phyloP scores from a whole-genome alignment of 2,113 vertebrate genomes.

The Camelus bactrianus region DNA sequence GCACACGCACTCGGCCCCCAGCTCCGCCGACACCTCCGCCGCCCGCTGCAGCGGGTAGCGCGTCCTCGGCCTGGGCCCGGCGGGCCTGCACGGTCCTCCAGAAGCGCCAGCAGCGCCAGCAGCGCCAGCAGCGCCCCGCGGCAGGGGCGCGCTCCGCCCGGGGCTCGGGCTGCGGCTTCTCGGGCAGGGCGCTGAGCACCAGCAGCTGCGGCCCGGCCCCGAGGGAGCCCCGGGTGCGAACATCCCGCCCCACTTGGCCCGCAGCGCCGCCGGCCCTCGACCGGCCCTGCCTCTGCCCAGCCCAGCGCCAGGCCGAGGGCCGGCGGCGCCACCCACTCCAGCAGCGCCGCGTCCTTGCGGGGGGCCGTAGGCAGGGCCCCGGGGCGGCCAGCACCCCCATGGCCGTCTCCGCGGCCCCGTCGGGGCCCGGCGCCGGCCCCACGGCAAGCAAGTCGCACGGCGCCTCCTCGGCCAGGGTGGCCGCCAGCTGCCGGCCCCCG shows the following conservation, averaged over 20 bases:
- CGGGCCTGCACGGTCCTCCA: slow-evolving; percentile 92
- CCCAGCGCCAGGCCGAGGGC: slow-evolving; percentile 85
- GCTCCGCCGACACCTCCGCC: slow-evolving; percentile 86
- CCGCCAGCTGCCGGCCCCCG: slow-evolving; percentile 73
- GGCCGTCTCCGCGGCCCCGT: slow-evolving; percentile 81
- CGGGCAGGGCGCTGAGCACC: slow-evolving; percentile 90
- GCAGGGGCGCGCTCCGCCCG: background rate
- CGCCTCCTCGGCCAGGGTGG: slow-evolving; percentile 74
- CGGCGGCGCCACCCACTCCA: slow-evolving; percentile 76
- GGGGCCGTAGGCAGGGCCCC: slow-evolving; percentile 81
- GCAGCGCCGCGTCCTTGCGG: slow-evolving; percentile 72
- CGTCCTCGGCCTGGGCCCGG: slow-evolving; percentile 87
- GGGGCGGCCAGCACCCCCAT: slow-evolving; percentile 89
- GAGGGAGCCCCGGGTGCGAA: slow-evolving; percentile 34
- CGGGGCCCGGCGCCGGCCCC: background rate
- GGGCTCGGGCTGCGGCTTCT: slow-evolving; percentile 84
- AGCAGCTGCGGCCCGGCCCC: slow-evolving; percentile 81
- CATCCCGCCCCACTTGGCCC: slow-evolving; percentile 85
- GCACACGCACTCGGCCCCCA: slow-evolving; percentile 56
- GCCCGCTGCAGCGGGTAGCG: slow-evolving; percentile 93
- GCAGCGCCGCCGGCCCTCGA: slow-evolving; percentile 70
- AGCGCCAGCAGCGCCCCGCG: slow-evolving; percentile 86
- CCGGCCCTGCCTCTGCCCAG: slow-evolving; percentile 68
- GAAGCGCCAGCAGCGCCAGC: slow-evolving; percentile 87
- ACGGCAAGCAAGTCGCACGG: slow-evolving; percentile 81